These are phyloP conservation scores for Rhodeus uyekii DNA, from an alignment of 2,797 vertebrate species.

Conservation along the genomic window DNA sequence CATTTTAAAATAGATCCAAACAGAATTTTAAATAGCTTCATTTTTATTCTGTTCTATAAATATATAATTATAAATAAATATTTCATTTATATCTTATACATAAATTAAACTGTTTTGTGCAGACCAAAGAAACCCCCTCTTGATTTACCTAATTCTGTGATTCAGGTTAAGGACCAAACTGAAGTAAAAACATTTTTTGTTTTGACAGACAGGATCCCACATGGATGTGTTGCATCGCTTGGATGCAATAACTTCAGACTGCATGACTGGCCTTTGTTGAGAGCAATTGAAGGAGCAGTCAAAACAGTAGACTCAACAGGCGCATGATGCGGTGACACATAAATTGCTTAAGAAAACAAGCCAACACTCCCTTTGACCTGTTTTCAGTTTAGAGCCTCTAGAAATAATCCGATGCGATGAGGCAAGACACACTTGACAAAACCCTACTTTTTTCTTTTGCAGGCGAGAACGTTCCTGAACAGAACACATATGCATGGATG, in stretches of 20 bases:
- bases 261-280: conserved; percentile 30
- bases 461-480: neutral
- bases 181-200: neutral
- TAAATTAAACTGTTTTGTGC: neutral
- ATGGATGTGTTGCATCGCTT: neutral
- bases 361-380: conserved; percentile 57
- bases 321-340: conserved; percentile 54
- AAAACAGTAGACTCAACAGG: conserved; percentile 34
- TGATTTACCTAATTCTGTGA: neutral
- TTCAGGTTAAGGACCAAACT: neutral
- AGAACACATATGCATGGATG: conserved; percentile 56
- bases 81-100: neutral
- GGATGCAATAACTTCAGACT: conserved; percentile 6
- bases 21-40: neutral
- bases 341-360: conserved; percentile 66
- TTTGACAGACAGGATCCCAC: conserved; percentile 2
- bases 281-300: conserved; percentile 45
- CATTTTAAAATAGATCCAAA: too few species aligned
- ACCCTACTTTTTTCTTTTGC: too few species aligned
- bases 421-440: conserved; percentile 4
- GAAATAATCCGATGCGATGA: conserved; percentile 51
- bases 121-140: neutral
- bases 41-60: neutral
- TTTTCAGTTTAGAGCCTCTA: conserved; percentile 57
- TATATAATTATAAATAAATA: neutral